phyloP scores from a whole-genome alignment of 1,140 invertebrate species.

The Drosophila erecta region DNA sequence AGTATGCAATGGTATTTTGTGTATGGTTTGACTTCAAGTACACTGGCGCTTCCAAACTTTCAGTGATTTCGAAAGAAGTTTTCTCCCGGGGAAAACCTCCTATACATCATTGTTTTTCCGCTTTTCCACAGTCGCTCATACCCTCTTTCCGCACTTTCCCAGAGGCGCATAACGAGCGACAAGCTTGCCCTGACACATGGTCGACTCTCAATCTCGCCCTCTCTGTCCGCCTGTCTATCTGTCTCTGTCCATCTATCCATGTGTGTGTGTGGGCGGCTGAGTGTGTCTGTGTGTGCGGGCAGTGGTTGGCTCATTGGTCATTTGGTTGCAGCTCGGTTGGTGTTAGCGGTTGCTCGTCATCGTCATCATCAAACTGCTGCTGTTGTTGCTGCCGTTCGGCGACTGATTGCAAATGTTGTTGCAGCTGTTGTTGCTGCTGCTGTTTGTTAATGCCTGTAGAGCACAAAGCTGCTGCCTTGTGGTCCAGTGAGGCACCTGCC shows the following conservation, averaged over 20 bases:
- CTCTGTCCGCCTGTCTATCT: conserved; percentile 6
- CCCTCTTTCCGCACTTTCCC: background rate
- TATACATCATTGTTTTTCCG: background rate
- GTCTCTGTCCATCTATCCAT: background rate
- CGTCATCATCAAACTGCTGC: conserved; percentile 52
- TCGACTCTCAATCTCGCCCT: background rate
- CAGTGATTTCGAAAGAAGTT: background rate
- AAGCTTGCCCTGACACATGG: conserved; percentile 54
- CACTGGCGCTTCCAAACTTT: background rate
- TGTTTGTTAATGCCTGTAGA: conserved; percentile 56
- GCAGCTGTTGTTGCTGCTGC: conserved; percentile 26
- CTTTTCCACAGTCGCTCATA: conserved; percentile 1
- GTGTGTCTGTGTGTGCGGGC: conserved; percentile 27
- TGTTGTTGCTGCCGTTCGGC: conserved; percentile 28
- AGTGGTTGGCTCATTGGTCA: conserved; percentile 77
- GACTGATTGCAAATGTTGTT: conserved; percentile 70
- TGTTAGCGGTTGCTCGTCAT: conserved; percentile 70
- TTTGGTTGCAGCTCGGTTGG: conserved; percentile 74
- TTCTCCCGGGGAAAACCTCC: too few species aligned
- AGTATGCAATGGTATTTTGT: background rate
- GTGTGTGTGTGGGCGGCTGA: background rate
- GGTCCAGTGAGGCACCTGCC: conserved; percentile 48
- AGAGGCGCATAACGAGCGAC: conserved; percentile 22
- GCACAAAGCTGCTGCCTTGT: conserved; percentile 58
- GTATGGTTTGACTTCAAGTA: background rate